Evolutionary conservation across 2,113 vertebrate genomes (phyloP), one percentile per base, ranked within the genome.

Genomic region (Bostrychus sinensis): DNA sequence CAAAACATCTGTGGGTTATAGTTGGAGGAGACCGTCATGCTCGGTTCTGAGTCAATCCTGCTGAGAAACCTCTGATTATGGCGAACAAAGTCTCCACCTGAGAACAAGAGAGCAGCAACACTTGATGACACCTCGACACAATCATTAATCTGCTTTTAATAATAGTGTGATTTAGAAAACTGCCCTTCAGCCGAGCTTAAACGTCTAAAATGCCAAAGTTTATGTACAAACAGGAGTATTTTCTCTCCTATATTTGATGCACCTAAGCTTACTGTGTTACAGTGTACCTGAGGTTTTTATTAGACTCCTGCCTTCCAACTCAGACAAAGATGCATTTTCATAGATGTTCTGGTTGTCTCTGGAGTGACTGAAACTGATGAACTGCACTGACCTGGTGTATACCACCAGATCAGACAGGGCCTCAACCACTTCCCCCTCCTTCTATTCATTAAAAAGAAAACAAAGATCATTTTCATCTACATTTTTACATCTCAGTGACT

Each of bases 1-100:
- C 96, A 96, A 80, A 96, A 97, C 55, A 93, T 91, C 77, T 95
- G 93, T 41, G 95, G 95, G 75, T 93, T 91, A 72, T 93, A 95
- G 84, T 97, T 97, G 48, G 94, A 94, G 54, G 94, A 95, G 1
- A 19, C 69, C 0, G 90, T 45, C 85, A 95, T 92, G 6, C 60
- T 83, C 60, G 90, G 91, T 28, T 88, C 93, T 1, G 94, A 94
- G 66, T 97, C 96, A 66, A 95, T 92, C 84, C 96, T 93, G 77
- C 92, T 94, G 51, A 97, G 88, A 81, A 96, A 96, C 39, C 32
- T 89, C 58, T 62, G 73, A 32, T 92, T 96, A 70, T 96, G 94
- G 6, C 51, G 55, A 77, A 95, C 62, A 85, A 96, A 96, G 0
- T 94, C 88, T 5, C 62, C 17, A 39, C 79, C 87, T 92, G 77